A percentile compares a stretch with the other conserved stretches of the same genome.
These are phyloP conservation scores for Danaus melanippus DNA, from an alignment of 1,140 invertebrate species.

Conservation along the genomic window DNA sequence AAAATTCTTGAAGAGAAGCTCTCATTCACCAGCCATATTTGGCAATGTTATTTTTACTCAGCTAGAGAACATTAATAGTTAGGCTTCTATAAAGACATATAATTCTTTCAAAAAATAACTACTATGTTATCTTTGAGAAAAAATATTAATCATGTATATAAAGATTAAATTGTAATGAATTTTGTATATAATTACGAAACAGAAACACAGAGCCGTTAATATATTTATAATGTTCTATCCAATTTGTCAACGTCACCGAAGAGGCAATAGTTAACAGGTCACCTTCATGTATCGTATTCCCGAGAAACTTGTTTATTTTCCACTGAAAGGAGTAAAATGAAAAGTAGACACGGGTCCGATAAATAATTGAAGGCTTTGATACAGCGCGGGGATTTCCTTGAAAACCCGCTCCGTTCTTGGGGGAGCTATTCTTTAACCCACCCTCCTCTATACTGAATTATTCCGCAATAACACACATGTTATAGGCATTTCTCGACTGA, in stretches of 20 bases:
- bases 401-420: conserved; percentile 38
- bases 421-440: conserved; percentile 62
- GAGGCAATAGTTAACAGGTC: too few relatives aligned
- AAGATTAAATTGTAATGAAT: too few relatives aligned
- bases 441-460: conserved; percentile 65
- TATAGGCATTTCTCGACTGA: conserved; percentile 66
- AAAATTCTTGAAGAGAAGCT: too few relatives aligned
- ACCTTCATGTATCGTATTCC: conserved; percentile 41
- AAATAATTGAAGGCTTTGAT: conserved; percentile 70
- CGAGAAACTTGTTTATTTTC: conserved; percentile 57
- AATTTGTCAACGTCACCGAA: conserved; percentile 44
- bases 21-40: too few relatives aligned
- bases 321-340: conserved; percentile 66
- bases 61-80: too few relatives aligned
- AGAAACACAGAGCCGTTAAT: background rate
- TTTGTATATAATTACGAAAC: too few relatives aligned
- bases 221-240: conserved; percentile 36
- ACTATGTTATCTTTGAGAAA: too few relatives aligned
- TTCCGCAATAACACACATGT: conserved; percentile 70
- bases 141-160: too few relatives aligned
- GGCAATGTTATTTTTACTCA: too few relatives aligned
- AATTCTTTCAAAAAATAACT: too few relatives aligned
- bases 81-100: too few relatives aligned
- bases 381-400: conserved; percentile 58
- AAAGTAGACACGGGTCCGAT: conserved; percentile 68